phyloP scores from a whole-genome alignment of 2,797 vertebrate species.

The Rhynchonycteris naso region DNA sequence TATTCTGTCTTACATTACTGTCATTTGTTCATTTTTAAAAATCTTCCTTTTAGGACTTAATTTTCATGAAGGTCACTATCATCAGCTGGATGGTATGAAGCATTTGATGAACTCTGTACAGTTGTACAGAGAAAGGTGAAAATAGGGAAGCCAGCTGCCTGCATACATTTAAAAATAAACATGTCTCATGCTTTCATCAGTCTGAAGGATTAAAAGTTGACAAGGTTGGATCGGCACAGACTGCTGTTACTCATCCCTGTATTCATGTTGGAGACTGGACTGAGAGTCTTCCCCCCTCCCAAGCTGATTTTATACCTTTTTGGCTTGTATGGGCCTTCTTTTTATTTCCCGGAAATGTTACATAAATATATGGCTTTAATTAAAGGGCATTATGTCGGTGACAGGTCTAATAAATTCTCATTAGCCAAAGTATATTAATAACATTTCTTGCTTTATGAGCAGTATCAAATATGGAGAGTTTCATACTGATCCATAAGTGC shows the following conservation, averaged over 20 bases:
- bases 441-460: background rate
- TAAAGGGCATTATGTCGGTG: background rate
- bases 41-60: background rate
- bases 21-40: constrained; percentile 13
- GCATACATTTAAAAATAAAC: constrained; percentile 77
- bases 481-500: background rate
- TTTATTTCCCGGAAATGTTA: background rate
- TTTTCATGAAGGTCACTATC: background rate
- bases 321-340: background rate
- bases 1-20: background rate
- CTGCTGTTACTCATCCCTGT: constrained; percentile 31
- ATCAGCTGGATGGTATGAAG: background rate
- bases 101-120: constrained; percentile 44
- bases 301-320: background rate
- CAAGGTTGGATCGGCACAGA: constrained; percentile 54
- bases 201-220: constrained; percentile 71
- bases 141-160: constrained; percentile 49
- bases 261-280: constrained; percentile 25
- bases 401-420: background rate
- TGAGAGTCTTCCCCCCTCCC: background rate
- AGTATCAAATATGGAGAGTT: background rate
- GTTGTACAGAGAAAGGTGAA: constrained; percentile 55
- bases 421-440: background rate
- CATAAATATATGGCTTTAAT: constrained; percentile 5
- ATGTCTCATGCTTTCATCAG: constrained; percentile 73